These are phyloP conservation scores for Acanthosepion esculentum DNA, from an alignment of 2,888 invertebrate genomes.

Conservation along the genomic window DNA sequence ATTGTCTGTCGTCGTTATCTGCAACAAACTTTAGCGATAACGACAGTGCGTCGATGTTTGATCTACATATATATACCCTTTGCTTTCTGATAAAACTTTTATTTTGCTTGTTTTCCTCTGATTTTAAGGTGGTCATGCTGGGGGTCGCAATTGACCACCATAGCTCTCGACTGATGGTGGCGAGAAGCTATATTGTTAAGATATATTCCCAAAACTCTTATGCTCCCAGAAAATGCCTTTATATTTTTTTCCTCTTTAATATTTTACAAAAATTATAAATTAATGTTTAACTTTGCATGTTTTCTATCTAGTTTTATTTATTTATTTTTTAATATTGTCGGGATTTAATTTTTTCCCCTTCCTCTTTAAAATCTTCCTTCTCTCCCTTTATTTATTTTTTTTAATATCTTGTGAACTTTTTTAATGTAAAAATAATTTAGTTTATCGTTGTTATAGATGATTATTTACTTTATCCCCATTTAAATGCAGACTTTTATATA, in stretches of 20 bases:
- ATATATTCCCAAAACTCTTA: not conserved
- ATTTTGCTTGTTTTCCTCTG: conserved; percentile 33
- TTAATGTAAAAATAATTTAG: not conserved
- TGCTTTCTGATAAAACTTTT: not conserved
- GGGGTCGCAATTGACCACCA: conserved; percentile 17
- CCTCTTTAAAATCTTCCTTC: not conserved
- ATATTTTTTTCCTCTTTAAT: not conserved
- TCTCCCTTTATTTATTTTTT: not conserved
- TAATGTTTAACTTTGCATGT: not conserved
- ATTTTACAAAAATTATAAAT: not conserved
- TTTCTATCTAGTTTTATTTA: not conserved
- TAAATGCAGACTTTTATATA: not conserved
- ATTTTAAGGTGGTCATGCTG: not conserved
- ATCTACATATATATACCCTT: conserved; percentile 48
- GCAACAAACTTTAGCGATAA: conserved; percentile 38
- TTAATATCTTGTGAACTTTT: not conserved
- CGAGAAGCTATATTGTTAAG: not conserved
- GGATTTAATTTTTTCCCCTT: not conserved
- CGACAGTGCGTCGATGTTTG: conserved; percentile 49
- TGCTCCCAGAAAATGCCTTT: not conserved
- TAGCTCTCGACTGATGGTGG: not conserved
- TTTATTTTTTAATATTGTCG: not conserved
- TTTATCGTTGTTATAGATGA: not conserved
- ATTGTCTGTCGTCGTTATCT: conserved; percentile 40
- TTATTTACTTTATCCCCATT: too few relatives aligned